phyloP scores from a whole-genome alignment of 2,888 invertebrate species.

The Hirtodrosophila confusa region DNA sequence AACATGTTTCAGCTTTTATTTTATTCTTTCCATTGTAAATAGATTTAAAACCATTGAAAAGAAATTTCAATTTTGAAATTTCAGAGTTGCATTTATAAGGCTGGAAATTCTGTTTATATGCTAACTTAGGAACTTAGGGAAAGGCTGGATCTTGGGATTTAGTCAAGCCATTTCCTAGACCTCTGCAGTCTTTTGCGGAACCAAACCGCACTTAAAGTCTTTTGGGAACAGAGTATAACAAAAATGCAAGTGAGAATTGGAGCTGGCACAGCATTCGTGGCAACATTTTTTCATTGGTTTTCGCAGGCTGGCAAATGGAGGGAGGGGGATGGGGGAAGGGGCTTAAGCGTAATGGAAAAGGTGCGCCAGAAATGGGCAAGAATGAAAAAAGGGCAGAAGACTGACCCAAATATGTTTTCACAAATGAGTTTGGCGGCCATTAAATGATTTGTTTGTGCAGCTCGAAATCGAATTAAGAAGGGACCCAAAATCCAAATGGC shows the following conservation, averaged over 20 bases:
- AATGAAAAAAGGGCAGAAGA: constrained; percentile 5
- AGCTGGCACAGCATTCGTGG: constrained; percentile 23
- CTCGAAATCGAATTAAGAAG: constrained; percentile 67
- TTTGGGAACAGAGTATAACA: background rate
- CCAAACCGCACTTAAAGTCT: too few relatives aligned
- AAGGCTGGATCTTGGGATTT: too few relatives aligned
- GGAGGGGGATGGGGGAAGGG: background rate
- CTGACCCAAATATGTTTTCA: constrained; percentile 64
- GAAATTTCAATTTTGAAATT: too few relatives aligned
- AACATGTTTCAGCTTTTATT: too few relatives aligned
- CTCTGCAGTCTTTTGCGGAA: too few relatives aligned
- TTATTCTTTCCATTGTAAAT: too few relatives aligned
- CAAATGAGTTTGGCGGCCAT: constrained; percentile 66
- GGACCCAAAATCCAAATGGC: constrained; percentile 17
- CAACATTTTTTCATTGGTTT: constrained; percentile 15
- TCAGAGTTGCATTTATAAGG: too few relatives aligned
- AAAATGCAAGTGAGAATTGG: background rate
- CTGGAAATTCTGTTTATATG: too few relatives aligned
- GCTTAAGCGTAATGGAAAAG: constrained; percentile 37
- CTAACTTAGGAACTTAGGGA: too few relatives aligned
- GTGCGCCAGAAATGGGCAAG: constrained; percentile 7
- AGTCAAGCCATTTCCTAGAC: too few relatives aligned
- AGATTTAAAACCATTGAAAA: too few relatives aligned
- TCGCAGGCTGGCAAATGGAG: too few relatives aligned
- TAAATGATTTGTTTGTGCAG: constrained; percentile 73